Evolutionary conservation across 2,888 invertebrate species (phyloP), one percentile per base, ranked within the genome.

Genomic region (Neoaliturus tenellus): DNA sequence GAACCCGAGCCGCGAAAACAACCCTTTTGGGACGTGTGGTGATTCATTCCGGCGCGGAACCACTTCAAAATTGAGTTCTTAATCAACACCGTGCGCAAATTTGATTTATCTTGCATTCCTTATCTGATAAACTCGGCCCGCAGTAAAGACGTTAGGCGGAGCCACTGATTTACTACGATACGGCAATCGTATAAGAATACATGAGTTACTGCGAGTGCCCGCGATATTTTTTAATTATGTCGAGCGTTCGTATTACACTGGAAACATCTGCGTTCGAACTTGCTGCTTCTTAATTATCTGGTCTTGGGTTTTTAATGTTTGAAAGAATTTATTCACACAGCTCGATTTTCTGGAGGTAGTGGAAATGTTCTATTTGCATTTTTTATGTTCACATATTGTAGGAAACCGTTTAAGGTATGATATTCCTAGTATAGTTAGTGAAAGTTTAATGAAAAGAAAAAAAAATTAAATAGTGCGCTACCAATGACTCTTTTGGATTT

Each of bases 61-160:
- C 81, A 81, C 67, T 81, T 81, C 67, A 41, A 81, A 81, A 81
- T 81, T 81, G 81, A 81, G 67, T 81, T 39, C 67, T 81, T 81
- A 81, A 67, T 67, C 62, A 81, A 44, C 44, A n/a, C 41, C 44
- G 41, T 28, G 28, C 25, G 67, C 39, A 71, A n/a, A 41, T 71
- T 39, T 71, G 71, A 71, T 71, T 71, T 71, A 71, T 71, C 14
- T 41, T 17, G 1, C 28, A 28, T 67, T 67, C 58, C 25, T 23
- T 10, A 58, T 58, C 58, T 25, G 58, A 58, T 58, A 31, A 31
- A 31, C 31, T 33, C 67, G 67, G 51, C 17, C 67, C 31, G 67
- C 6, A 31, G 67, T 67, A 33, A 67, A 67, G 67, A 67, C 33
- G 31, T 31, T 31, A 31, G n/a, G 67, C n/a, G 0, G 55, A 3